phyloP scores from a whole-genome alignment of 2,888 invertebrate genomes.

The Tipula unca region DNA sequence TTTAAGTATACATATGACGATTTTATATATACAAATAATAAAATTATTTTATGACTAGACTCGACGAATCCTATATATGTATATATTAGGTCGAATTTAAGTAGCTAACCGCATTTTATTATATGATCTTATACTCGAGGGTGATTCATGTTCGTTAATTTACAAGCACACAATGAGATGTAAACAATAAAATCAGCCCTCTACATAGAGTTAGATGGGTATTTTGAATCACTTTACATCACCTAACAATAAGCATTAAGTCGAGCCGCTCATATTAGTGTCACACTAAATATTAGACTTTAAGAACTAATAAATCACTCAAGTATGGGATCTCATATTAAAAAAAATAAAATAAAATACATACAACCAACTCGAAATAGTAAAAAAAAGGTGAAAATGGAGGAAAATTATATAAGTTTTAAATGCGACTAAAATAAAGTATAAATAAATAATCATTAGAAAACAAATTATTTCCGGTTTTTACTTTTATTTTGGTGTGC shows the following conservation, averaged over 20 bases:
- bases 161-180: background rate
- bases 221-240: background rate
- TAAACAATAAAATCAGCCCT: background rate
- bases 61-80: background rate
- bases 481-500: background rate
- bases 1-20: background rate
- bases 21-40: background rate
- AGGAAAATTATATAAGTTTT: background rate
- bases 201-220: background rate
- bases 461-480: background rate
- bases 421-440: background rate
- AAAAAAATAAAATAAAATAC: background rate
- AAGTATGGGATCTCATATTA: background rate
- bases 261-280: background rate
- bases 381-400: background rate
- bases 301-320: background rate
- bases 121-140: background rate
- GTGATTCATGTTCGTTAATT: background rate
- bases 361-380: background rate
- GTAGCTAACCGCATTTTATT: background rate
- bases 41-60: background rate
- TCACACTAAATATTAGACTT: background rate
- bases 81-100: background rate
- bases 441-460: background rate
- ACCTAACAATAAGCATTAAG: background rate